Percentiles rank a stretch among this genome's conserved stretches.
These are phyloP conservation scores for Ctenosaura bakeri DNA, from an alignment of 2,797 vertebrate species.

Conservation along the genomic window DNA sequence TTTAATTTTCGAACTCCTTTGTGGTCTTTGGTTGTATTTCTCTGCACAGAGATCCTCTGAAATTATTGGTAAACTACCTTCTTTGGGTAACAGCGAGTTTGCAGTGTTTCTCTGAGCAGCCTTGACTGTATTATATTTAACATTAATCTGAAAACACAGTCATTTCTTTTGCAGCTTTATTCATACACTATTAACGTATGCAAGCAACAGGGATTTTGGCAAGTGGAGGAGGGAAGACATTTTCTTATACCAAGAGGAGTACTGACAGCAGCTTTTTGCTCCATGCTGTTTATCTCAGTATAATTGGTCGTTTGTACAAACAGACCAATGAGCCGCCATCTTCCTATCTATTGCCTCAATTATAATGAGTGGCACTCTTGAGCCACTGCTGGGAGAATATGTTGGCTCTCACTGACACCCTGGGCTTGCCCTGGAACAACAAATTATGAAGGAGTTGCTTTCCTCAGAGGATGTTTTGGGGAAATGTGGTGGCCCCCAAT, in stretches of 20 bases:
- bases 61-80: not conserved
- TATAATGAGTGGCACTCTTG: not conserved
- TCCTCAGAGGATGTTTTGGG: not conserved
- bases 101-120: not conserved
- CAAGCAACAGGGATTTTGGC: not conserved
- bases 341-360: too few relatives aligned
- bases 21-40: not conserved
- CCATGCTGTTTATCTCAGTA: not conserved
- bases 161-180: not conserved
- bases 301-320: not conserved
- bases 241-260: not conserved
- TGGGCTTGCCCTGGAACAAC: not conserved
- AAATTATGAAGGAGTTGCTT: not conserved
- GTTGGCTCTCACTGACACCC: too few relatives aligned
- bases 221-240: not conserved
- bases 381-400: not conserved
- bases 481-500: not conserved
- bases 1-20: conserved; percentile 5
- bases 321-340: not conserved
- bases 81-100: not conserved
- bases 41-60: not conserved
- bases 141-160: not conserved
- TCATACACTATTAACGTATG: not conserved
- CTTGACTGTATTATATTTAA: not conserved
- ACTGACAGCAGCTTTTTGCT: not conserved